These are phyloP conservation scores for Lasioglossum malachurum DNA, from an alignment of 2,888 invertebrate species.

Conservation along the genomic window DNA sequence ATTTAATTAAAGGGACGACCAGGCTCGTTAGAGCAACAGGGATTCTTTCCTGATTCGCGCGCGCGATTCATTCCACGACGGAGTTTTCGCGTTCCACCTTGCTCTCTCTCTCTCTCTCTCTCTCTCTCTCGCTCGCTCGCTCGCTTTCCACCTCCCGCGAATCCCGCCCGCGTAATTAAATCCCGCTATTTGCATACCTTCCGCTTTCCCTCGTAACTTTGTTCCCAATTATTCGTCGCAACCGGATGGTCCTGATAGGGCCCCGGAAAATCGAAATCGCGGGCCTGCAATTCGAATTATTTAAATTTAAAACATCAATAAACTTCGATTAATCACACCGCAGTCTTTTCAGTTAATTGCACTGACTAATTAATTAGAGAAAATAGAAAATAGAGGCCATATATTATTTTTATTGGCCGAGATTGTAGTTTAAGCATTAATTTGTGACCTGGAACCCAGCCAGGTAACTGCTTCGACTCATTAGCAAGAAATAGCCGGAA, in stretches of 20 bases:
- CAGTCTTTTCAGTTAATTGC: not conserved
- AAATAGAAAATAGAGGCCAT: not conserved
- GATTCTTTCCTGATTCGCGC: conserved; percentile 30
- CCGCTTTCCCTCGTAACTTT: conserved; percentile 47
- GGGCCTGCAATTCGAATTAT: not conserved
- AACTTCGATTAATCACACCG: not conserved
- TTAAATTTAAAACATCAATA: no score
- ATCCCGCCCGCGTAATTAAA: conserved; percentile 54
- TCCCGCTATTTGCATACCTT: conserved; percentile 64
- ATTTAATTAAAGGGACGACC: conserved; percentile 46
- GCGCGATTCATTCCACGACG: conserved; percentile 28
- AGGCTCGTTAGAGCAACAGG: conserved; percentile 14
- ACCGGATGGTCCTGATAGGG: not conserved
- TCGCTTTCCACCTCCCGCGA: not conserved
- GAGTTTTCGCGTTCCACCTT: conserved; percentile 43
- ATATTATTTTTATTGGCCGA: not conserved
- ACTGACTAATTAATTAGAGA: not conserved
- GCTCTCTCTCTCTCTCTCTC: not conserved
- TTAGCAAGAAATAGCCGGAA: not conserved
- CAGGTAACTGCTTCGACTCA: not conserved
- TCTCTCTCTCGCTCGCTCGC: no score
- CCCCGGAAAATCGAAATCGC: not conserved
- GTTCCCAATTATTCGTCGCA: conserved; percentile 58
- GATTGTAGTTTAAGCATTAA: not conserved
- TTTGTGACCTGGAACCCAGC: not conserved